Evolutionary conservation across 2,113 vertebrate species (phyloP), one percentile per base, ranked within the genome.

Genomic region (Sapajus apella): DNA sequence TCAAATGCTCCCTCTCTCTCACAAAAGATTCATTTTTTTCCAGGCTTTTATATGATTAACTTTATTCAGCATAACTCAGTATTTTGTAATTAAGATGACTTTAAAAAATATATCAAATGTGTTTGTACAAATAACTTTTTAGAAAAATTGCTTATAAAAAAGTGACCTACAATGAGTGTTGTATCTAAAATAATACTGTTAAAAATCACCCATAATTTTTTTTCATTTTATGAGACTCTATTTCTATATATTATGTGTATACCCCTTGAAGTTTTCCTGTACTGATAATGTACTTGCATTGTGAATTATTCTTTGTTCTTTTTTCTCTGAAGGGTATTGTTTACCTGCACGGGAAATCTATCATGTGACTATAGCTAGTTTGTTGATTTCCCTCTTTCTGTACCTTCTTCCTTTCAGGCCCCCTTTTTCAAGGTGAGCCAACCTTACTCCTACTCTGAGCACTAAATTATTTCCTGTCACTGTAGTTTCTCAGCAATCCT

Each of bases 41-140:
- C 40, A 87, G 32, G 32, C 79, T 95, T 92, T 87, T 91, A 45
- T 72, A 40, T 88, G 40, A 21, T 77, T 92, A 89, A 64, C 35
- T 77, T 61, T 81, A 50, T 87, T 45, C 30, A 25, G 61, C 66
- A 52, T 40, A 92, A 52, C 75, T 43, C 18, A 85, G 20, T 25
- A 17, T 72, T 88, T 87, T 80, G 18, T 66, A 70, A 72, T 90
- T 90, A 86, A 95, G 85, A 87, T 81, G 32, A 68, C 16, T 68
- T 68, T 68, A 17, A 16, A 68, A 68, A 68, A 47, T 37, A 6
- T 68, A 32, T 88, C 55, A 84, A 43, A n/a, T 66, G 23, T 45
- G 5, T 40, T 66, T 80, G 18, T 84, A 3, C 72, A 89, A 85
- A 79, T 73, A 80, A 30, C 27, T 70, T 85, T 92, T 70, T 52